These are phyloP conservation scores for Actinostola sp. DNA, from an alignment of 92 coral and sea anemone species.

Conservation along the genomic window DNA sequence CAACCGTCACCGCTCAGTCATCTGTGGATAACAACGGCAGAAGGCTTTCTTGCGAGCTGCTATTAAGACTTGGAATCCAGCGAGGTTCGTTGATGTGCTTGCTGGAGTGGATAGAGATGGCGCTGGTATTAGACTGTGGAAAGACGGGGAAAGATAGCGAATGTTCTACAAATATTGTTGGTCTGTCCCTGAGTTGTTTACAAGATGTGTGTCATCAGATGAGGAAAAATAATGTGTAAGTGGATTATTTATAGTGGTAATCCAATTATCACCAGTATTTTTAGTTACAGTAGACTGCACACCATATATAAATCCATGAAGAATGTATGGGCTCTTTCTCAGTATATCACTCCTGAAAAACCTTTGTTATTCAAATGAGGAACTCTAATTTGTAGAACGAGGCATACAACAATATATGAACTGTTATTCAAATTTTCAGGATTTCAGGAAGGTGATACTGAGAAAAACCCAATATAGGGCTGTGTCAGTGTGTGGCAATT, in stretches of 20 bases:
- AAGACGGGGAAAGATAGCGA: constrained; percentile 9
- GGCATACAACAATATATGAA: too few species aligned
- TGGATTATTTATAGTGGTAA: not conserved
- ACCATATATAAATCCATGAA: too few species aligned
- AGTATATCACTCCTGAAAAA: too few species aligned
- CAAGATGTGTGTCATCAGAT: constrained; percentile 64
- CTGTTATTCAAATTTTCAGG: too few species aligned
- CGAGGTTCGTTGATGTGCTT: constrained; percentile 72
- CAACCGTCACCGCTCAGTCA: constrained; percentile 52
- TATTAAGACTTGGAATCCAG: constrained; percentile 56
- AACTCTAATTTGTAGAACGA: too few species aligned
- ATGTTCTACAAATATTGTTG: constrained; percentile 6
- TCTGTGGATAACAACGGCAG: constrained; percentile 70
- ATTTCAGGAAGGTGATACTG: too few species aligned
- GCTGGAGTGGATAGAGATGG: constrained; percentile 78
- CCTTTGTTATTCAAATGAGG: too few species aligned
- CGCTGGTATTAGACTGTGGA: constrained; percentile 43
- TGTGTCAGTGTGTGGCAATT: too few species aligned
- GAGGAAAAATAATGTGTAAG: constrained; percentile 65
- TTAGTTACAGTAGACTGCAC: too few species aligned
- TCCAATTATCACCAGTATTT: not conserved
- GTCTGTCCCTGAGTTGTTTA: constrained; percentile 57
- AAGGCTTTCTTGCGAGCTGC: constrained; percentile 67
- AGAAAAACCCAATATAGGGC: too few species aligned
- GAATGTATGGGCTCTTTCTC: too few species aligned